A percentile compares a stretch with the other conserved stretches of the same genome.
Conservation (phyloP, 1,140 invertebrate genomes). For the Stenopsyche tienmushanensis region DNA sequence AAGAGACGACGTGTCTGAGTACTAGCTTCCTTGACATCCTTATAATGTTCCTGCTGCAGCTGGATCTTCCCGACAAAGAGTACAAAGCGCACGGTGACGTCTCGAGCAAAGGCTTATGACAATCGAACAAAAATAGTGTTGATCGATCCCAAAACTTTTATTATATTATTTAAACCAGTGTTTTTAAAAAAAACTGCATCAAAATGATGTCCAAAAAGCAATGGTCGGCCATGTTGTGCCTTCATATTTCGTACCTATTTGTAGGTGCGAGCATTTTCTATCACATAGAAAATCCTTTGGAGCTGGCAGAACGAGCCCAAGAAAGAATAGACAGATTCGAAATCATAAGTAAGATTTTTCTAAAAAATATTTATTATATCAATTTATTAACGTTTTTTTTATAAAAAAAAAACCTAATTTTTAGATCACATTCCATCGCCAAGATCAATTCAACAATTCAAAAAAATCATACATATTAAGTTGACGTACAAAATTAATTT, state of each 20-base stretch:
- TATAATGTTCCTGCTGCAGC: conserved; percentile 36
- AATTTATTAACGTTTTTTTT: neutral
- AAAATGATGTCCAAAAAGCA: conserved; percentile 79
- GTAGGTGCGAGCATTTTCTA: conserved; percentile 77
- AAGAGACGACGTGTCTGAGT: neutral
- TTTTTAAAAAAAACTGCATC: neutral
- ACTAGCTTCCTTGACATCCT: conserved; percentile 13
- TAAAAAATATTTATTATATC: conserved; percentile 16
- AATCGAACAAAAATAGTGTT: neutral
- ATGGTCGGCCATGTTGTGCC: conserved; percentile 71
- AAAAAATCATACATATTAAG: too few relatives aligned
- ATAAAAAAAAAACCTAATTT: too few relatives aligned
- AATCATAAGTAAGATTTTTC: conserved; percentile 65
- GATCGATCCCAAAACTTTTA: neutral
- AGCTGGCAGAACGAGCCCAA: conserved; percentile 58
- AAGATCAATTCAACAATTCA: too few relatives aligned
- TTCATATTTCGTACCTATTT: conserved; percentile 74
- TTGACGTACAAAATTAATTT: too few relatives aligned
- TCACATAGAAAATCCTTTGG: conserved; percentile 69
- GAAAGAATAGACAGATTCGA: conserved; percentile 63
- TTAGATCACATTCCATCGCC: too few relatives aligned
- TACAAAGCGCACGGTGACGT: conserved; percentile 25
- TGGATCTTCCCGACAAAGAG: conserved; percentile 33
- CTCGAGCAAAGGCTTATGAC: neutral
- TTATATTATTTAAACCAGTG: neutral